These are phyloP conservation scores for Steinernema khuongi DNA, from an alignment of 1,140 invertebrate genomes.

Conservation along the genomic window DNA sequence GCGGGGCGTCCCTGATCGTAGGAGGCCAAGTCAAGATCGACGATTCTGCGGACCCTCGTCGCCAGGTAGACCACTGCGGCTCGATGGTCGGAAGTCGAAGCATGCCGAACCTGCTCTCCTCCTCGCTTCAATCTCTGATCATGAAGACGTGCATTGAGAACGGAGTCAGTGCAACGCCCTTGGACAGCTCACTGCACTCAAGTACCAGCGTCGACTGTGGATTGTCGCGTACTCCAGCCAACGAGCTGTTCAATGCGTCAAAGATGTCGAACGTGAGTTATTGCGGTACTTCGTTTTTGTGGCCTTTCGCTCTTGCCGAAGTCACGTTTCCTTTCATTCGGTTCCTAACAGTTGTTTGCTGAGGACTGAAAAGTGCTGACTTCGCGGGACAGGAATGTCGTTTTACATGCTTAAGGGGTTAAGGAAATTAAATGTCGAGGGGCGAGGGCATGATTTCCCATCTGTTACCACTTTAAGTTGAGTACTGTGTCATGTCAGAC, in stretches of 20 bases:
- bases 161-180: neutral
- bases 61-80: constrained; percentile 7
- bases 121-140: neutral
- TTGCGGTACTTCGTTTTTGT: neutral
- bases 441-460: no score
- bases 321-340: neutral
- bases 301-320: neutral
- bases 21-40: constrained; percentile 14
- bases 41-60: constrained; percentile 24
- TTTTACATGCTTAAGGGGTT: neutral
- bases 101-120: neutral
- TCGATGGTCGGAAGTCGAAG: neutral
- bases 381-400: neutral
- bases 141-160: neutral
- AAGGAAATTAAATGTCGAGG: neutral
- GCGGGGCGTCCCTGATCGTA: neutral
- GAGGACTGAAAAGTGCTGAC: neutral
- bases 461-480: no score
- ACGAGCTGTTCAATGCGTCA: neutral
- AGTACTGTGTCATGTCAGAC: neutral
- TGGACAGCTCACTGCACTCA: neutral
- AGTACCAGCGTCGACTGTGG: constrained; percentile 13
- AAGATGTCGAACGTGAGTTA: neutral
- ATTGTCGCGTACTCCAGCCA: neutral
- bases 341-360: neutral